A percentile compares a stretch with the other conserved stretches of the same genome.
phyloP scores from a whole-genome alignment of 2,113 vertebrate species.

The Clarias magur region DNA sequence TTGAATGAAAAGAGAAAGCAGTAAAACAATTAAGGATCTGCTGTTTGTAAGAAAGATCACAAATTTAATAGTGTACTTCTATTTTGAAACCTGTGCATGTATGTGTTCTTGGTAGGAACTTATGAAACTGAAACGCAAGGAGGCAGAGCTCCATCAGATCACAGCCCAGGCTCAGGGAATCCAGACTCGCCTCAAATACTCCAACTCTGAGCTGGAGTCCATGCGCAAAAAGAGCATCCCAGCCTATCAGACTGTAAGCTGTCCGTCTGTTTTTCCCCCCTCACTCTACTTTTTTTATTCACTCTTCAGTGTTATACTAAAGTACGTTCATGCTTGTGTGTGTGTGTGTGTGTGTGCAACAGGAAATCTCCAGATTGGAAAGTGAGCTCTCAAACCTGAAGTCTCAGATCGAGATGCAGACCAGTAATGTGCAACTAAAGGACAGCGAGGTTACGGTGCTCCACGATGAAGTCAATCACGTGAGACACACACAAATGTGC shows the following conservation, averaged over 20 bases:
- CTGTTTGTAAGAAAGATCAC: neutral
- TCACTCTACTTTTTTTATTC: neutral
- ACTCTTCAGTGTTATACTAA: neutral
- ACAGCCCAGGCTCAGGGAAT: constrained; percentile 76
- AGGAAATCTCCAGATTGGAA: constrained; percentile 90
- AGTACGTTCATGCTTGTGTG: neutral
- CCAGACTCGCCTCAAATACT: constrained; percentile 88
- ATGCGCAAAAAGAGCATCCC: constrained; percentile 79
- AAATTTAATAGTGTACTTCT: neutral
- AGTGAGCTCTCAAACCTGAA: constrained; percentile 83
- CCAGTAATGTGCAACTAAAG: constrained; percentile 69
- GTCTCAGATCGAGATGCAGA: constrained; percentile 77
- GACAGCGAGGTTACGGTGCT: constrained; percentile 70
- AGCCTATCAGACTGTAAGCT: constrained; percentile 73
- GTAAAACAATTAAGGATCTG: neutral
- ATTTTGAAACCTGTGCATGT: neutral
- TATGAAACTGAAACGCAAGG: constrained; percentile 82
- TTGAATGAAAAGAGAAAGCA: neutral
- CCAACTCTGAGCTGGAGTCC: constrained; percentile 80
- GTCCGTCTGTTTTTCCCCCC: neutral
- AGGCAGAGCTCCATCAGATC: constrained; percentile 84
- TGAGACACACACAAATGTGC: constrained; percentile 52
- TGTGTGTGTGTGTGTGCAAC: constrained; percentile 34
- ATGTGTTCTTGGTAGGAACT: constrained; percentile 71
- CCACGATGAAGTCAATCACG: constrained; percentile 79